Conservation (phyloP, 1,140 invertebrate genomes). For the Zeugodacus cucurbitae region DNA sequence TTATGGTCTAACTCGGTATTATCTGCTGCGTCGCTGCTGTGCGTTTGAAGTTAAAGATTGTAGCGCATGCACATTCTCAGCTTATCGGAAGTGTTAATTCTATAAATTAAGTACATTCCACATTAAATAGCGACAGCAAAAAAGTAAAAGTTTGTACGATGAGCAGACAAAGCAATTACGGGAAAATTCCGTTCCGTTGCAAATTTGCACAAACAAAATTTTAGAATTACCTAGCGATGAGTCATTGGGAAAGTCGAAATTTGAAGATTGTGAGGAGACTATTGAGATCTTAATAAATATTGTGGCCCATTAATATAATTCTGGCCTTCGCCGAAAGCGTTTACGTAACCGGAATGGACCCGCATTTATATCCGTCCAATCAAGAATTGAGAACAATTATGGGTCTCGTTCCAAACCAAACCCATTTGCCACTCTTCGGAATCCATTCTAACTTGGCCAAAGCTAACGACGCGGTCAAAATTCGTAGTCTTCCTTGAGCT, state of each 20-base stretch:
- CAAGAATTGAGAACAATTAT: too few species aligned
- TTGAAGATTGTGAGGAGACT: too few species aligned
- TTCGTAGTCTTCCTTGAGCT: too few species aligned
- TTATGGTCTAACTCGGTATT: background rate
- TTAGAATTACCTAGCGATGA: background rate
- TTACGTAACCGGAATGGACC: too few species aligned
- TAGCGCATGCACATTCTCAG: background rate
- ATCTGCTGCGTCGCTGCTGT: background rate
- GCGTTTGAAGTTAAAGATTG: background rate
- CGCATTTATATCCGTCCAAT: too few species aligned
- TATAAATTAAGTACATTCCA: constrained; percentile 11
- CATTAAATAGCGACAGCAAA: background rate
- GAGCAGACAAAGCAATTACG: background rate
- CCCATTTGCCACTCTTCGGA: too few species aligned
- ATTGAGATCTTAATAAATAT: too few species aligned
- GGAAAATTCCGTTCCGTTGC: background rate
- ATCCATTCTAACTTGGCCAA: too few species aligned
- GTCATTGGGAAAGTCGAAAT: background rate
- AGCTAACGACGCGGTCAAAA: too few species aligned
- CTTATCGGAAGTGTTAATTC: constrained; percentile 30
- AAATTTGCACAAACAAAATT: background rate
- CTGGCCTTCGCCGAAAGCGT: too few species aligned
- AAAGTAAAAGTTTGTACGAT: background rate
- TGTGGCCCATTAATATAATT: too few species aligned
- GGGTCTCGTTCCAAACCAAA: too few species aligned